Base-by-base conservation (phyloP, 2,113 vertebrate genomes). In the Lethenteron camtschaticum region DNA sequence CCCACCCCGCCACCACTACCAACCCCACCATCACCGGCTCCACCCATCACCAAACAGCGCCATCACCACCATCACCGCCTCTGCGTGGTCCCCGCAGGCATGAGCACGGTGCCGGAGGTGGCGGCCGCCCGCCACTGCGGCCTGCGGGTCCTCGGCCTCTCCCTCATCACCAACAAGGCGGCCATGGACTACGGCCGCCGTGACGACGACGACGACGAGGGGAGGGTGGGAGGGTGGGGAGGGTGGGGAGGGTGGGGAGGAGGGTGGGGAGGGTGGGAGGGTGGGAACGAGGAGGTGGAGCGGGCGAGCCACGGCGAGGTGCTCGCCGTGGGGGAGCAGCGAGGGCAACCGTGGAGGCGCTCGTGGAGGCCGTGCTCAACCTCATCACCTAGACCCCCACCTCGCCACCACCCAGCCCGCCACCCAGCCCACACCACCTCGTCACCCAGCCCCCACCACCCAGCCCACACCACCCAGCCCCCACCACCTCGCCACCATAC, bases 31-130 rank as follows among this genome's bases (percentile, higher is more conserved):
- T 24, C 24, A 24, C 24, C 24, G 3, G 3, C 24, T 3, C 24
- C 24, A 24, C 24, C 24, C 24, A 24, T 24, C 24, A 24, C 24
- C 24, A 24, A 20, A 20, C 20, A 20, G 20, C 20, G 20, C 24
- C 24, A 24, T 24, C 24, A 24, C 24, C 24, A 24, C 24, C 24
- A 24, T 20, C 20, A 20, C 24, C 24, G 3, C 24, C 24, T 3
- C 12, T 3, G 59, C 16, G 59, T 63, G 59, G 12, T 9, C 9
- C 12, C 16, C 56, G 3, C n/a, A 85, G 83, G 84, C 12, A 85
- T 85, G 84, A 85, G 83, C 70, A 85, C 82, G 0, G 81, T 82
- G 13, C 83, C 82, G 1, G 84, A 85, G 75, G 84, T 85, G 73
- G 73, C 82, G 70, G 76, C 81, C 72, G 84, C 84, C 8, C 80